Evolutionary conservation across 1,140 invertebrate genomes (phyloP), one percentile per base, ranked within the genome.

Genomic region (Trachymyrmex septentrionalis): DNA sequence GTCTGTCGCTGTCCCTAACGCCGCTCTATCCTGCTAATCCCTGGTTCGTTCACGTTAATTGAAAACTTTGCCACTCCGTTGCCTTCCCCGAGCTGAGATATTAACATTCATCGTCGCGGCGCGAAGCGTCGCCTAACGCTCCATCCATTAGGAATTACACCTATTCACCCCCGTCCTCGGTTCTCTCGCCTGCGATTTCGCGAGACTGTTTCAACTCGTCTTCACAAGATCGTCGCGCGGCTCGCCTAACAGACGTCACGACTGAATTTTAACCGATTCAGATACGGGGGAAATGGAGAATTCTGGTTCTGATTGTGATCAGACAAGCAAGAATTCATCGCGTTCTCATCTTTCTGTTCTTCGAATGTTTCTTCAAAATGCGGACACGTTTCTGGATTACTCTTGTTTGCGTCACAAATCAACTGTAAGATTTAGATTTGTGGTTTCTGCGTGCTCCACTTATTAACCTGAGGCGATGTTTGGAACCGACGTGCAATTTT

Each of bases 81-180:
- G n/a, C n/a, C n/a, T n/a, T n/a, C 77, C 80, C 48, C 61, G 80
- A 63, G 55, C 66, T 48, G 75, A 89, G 86, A 90, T 90, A 90
- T 90, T 89, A 89, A 90, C 88, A 85, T 87, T 90, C 87, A 90
- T 90, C 72, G 71, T 67, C 44, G 19, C 82, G 53, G 10, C 69
- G 53, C 30, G 76, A 48, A 81, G 55, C 88, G 71, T 72, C 71
- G 84, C 71, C 87, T 88, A 89, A 89, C 88, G 87, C 63, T 77
- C 48, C 77, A 89, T 89, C 87, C 87, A 90, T 90, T 90, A 90
- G 87, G 85, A 90, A 89, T 90, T 89, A 90, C 88, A 90, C 75
- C 77, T 84, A 87, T 90, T 90, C 77, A 67, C 76, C 30, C 67
- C n/a, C 44, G 59, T 64, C 6, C 63, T 61, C 24, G 21, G 59